phyloP scores from a whole-genome alignment of 2,113 vertebrate species.

The Hiodon tergisus region DNA sequence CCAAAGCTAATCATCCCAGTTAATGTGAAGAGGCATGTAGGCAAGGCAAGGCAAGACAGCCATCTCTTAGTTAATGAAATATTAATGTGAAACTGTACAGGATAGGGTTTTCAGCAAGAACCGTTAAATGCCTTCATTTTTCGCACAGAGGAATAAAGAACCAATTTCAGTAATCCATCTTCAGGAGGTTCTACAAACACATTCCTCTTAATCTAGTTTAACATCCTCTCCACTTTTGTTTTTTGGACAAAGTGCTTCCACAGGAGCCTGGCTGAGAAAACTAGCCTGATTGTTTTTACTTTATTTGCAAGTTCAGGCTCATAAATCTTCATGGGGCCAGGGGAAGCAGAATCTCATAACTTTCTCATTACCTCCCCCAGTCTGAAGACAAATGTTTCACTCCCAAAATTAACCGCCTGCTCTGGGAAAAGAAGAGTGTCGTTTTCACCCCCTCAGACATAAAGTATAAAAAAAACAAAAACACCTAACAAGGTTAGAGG shows the following conservation, averaged over 20 bases:
- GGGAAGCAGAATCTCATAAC: conserved; percentile 16
- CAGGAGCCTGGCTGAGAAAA: background rate
- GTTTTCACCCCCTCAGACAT: background rate
- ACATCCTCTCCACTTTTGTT: background rate
- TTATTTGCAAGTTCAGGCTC: conserved; percentile 15
- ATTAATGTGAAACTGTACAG: no score
- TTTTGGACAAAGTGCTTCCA: background rate
- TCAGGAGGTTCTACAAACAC: background rate
- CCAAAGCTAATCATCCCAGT: no score
- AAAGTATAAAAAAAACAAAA: background rate
- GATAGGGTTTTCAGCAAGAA: no score
- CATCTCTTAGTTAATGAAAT: no score
- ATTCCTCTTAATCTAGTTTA: background rate
- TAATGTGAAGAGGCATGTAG: no score
- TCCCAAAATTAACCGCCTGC: background rate
- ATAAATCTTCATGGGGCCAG: conserved; percentile 7
- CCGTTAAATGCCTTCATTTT: background rate
- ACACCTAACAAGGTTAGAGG: background rate
- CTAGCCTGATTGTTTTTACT: background rate
- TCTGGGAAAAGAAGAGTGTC: background rate
- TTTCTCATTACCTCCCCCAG: conserved; percentile 18
- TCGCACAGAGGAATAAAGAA: background rate
- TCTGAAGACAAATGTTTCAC: conserved; percentile 3
- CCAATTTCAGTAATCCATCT: background rate
- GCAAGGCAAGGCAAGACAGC: no score